phyloP scores from a whole-genome alignment of 2,888 invertebrate species.

The Cistogaster globosa region DNA sequence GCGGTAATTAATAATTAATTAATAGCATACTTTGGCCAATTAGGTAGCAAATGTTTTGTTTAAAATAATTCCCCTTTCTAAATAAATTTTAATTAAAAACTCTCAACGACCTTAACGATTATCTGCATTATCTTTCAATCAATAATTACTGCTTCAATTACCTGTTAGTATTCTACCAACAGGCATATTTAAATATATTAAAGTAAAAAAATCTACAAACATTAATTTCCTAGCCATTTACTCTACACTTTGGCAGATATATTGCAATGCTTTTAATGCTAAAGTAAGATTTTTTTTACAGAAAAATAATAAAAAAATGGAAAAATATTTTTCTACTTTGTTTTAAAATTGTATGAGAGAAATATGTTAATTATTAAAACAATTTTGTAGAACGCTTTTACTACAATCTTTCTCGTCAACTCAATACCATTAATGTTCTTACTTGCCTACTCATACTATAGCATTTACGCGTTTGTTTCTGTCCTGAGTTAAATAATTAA shows the following conservation, averaged over 20 bases:
- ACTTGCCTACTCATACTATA: neutral
- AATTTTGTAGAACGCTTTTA: conserved; percentile 25
- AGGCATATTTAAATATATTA: conserved; percentile 3
- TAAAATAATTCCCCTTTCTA: neutral
- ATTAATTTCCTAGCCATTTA: neutral
- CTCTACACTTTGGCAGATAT: neutral
- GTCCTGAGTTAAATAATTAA: conserved; percentile 37
- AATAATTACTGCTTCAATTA: conserved; percentile 66
- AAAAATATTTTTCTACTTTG: conserved; percentile 18
- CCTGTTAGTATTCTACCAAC: conserved; percentile 31
- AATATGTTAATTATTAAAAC: conserved; percentile 51
- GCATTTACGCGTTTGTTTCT: neutral
- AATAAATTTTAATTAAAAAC: neutral
- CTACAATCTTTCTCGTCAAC: neutral
- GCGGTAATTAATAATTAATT: conserved; percentile 26
- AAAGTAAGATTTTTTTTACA: conserved; percentile 38
- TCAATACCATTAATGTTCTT: conserved; percentile 6
- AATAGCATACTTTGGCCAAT: neutral
- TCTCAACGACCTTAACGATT: neutral
- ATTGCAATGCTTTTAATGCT: conserved; percentile 26
- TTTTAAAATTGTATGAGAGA: neutral
- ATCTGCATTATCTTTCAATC: conserved; percentile 52
- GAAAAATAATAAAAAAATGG: neutral
- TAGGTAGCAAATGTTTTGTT: conserved; percentile 12
- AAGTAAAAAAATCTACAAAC: conserved; percentile 1